Evolutionary conservation across 2,113 vertebrate genomes (phyloP), one percentile per base, ranked within the genome.

Genomic region (Ginglymostoma cirratum): DNA sequence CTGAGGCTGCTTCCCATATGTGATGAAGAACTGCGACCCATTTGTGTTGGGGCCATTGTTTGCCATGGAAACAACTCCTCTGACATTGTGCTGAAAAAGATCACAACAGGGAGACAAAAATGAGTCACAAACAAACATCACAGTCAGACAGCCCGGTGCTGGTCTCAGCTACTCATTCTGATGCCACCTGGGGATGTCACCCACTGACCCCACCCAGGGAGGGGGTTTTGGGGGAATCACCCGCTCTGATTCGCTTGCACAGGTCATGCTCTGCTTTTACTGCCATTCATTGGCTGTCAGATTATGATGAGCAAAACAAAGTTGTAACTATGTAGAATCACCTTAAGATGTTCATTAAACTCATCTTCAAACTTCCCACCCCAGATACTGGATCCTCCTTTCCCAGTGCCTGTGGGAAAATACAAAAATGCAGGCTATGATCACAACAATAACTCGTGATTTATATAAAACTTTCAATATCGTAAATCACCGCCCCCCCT

Each of bases 321-420:
- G 23, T 89, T 92, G 19, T 38, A 5, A 83, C 42, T 34, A 83
- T 83, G 5, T 38, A 69, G 1, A 96, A 97, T 97, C 97, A 99
- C 99, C 97, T 99, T 99, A 24, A 99, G 97, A 96, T 99, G 99
- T 97, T 99, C 99, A 96, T 98, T 99, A 96, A 98, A 99, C 96
- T 99, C 99, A 95, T 99, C 99, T 97, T 99, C 99, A 97, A 99
- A 99, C 96, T 99, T 99, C 96, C 98, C 98, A 86, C 98, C 98
- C 99, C 99, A 99, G 96, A 99, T 99, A 97, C 99, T 99, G 61
- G 97, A 99, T 95, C 99, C 99, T 96, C 99, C 99, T 98, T 99
- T 99, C 52, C 99, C 99, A 0, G 98, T 99, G 8, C 99, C 99
- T 99, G 95, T 10, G 72, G 42, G 70, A 70, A 95, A 96, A 17